Base-by-base conservation (phyloP, 92 coral and sea anemone genomes). In the Diadumene lineata region DNA sequence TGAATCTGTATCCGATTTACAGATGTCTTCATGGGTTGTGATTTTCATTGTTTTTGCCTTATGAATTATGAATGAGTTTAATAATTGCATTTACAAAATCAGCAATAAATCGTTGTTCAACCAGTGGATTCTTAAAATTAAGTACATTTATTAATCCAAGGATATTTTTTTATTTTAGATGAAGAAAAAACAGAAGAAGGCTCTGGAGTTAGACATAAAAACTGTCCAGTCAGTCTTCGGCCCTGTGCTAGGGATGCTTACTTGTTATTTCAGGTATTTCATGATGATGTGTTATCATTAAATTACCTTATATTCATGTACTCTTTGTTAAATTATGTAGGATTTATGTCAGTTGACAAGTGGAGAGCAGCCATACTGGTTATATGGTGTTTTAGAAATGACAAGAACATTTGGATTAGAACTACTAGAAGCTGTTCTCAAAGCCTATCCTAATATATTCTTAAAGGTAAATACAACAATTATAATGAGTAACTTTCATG, bases 331-430 rank as follows among this genome's bases (percentile, higher is more conserved):
- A 50, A 10, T 71, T 31, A 26, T 77, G 8, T 34, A 94, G 98
- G 98, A 94, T 64, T 69, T 94, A 58, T 94, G 98, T 67, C 98
- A 94, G 78, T 62, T 94, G 62, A 94, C 98, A 53, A 94, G 84
- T 83, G 98, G 98, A n/a, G 98, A 94, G 70, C 97, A 91, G 60
- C 98, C 98, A 0, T 94, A 94, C 73, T 94, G 98, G 98, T 85
- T 94, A 18, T 78, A 79, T 81, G 98, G 98, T 1, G 85, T 94
- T 44, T 83, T 67, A 18, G 98, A 94, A 75, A 94, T 94, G 98
- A 91, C 92, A 43, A 77, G 98, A 43, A 94, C 98, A 13, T 94
- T 94, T 88, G 98, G 98, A 4, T 72, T 94, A 63, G 98, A 94
- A 70, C 88, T 94, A 29, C 84, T 94, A 43, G 98, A 94, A 44